Evolutionary conservation across 2,797 vertebrate species (phyloP).

Genomic region (Myotis findleyi): DNA sequence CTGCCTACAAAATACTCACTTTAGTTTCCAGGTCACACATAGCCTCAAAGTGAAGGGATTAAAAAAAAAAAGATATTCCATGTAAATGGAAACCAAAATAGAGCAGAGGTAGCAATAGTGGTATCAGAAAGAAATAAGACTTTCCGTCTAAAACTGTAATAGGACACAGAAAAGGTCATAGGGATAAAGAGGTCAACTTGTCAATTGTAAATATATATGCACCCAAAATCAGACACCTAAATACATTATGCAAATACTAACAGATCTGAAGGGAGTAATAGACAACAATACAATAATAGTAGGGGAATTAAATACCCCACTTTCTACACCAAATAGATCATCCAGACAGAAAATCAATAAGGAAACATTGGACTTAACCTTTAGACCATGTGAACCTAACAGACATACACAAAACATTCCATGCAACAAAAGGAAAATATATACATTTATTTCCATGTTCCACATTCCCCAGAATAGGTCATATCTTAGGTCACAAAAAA

Average conservation of each 20-base stretch:
- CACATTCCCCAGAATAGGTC: not conserved
- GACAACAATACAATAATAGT: not conserved
- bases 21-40: not conserved
- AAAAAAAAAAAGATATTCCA: not conserved
- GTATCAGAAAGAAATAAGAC: not conserved
- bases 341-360: not conserved
- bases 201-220: not conserved
- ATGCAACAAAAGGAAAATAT: not conserved
- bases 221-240: not conserved
- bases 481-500: not conserved
- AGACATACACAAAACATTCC: not conserved
- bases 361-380: not conserved
- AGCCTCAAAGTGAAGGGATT: not conserved
- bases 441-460: not conserved
- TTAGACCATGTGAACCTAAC: not conserved
- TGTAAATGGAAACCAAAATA: constrained; percentile 1
- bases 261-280: not conserved
- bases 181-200: not conserved
- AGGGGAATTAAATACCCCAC: not conserved
- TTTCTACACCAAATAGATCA: not conserved
- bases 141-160: not conserved
- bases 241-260: not conserved
- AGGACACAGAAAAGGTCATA: not conserved
- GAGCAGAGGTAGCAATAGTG: not conserved
- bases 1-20: not conserved